Evolutionary conservation across 2,888 invertebrate genomes (phyloP), one percentile per base, ranked within the genome.

Genomic region (Dione vanillae): DNA sequence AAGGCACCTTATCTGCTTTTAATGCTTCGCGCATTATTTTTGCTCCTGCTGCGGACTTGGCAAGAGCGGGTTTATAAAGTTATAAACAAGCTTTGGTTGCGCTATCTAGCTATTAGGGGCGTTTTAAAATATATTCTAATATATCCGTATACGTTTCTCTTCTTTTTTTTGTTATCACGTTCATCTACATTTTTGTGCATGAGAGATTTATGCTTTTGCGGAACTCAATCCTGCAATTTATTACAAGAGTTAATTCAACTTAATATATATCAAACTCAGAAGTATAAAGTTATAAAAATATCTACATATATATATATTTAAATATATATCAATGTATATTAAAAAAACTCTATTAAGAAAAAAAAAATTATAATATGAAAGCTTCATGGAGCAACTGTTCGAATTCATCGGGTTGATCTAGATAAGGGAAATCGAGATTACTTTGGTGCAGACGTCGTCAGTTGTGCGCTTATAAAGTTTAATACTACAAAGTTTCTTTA

Each of bases 11-110:
- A 90, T 91, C 90, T 87, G 77, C 80, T 80, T 84, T 85, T 87
- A 88, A 86, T 88, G 87, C 82, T 85, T 86, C 85, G 81, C 74
- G 77, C 79, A 80, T 86, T 83, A 86, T 87, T 87, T 85, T 82
- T 79, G 79, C 79, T 81, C 79, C 75, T 78, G 76, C 77, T 78
- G 76, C 77, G 78, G 67, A 74, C 76, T 81, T 85, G 85, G 82
- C 83, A 82, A 79, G 78, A 75, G 69, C 72, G 56, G 54, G 59
- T 69, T 74, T 73, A 70, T 73, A 67, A 72, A 75, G 52, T 70
- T 72, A 71, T 73, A 69, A 73, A 72, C 64, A 19, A 64, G 67
- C 70, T 70, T 70, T 70, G 70, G 66, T 66, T 67, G 67, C 62
- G 41, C 43, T 64, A 64, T 64, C 49, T 49, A 37, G 49, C 47